Evolutionary conservation across 2,797 vertebrate species (phyloP), one percentile per base, ranked within the genome.

Genomic region (Oreochromis grahami): DNA sequence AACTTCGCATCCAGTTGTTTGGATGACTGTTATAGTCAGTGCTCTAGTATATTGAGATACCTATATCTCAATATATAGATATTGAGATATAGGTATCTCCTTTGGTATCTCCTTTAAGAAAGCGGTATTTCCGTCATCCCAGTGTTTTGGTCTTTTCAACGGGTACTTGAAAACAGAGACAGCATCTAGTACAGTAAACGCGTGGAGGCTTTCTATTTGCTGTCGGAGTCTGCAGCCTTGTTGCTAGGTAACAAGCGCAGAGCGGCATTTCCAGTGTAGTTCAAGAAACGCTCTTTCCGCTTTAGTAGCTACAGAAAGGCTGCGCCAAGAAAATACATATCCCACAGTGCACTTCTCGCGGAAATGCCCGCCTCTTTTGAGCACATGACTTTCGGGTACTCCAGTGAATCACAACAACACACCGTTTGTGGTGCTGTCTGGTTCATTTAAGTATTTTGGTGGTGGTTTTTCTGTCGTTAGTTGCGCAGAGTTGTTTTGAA

Each of bases 191-290:
- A 60, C 1, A 5, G 24, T 32, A 14, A 65, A 48, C 41, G 92
- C 96, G 96, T 97, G 96, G 95, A 96, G 38, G 43, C 34, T 90
- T 95, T 86, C 89, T 82, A 97, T 97, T 97, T 94, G 95, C 92
- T 93, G 84, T 34, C 80, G 83, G 34, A 41, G 24, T 76, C 63
- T 24, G 70, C 72, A 82, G 68, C 36, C 43, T 80, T 48, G 94
- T 94, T 95, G 90, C 93, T 80, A 77, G 32, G 92, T 70, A 86
- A 91, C 88, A 3, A 3, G 6, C 7, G 1, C 34, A 15, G 24
- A 21, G n/a, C 3, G 45, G 86, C n/a, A 41, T 86, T 83, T 2
- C 79, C 45, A 92, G 85, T 94, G 97, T 91, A 96, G 96, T 97
- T 60, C 29, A 58, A 12, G 4, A 5, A 52, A 5, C 1, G 1